A percentile compares a stretch with the other conserved stretches of the same genome.
Conservation (phyloP, 2,888 invertebrate genomes). For the Stictocephala bisonia region DNA sequence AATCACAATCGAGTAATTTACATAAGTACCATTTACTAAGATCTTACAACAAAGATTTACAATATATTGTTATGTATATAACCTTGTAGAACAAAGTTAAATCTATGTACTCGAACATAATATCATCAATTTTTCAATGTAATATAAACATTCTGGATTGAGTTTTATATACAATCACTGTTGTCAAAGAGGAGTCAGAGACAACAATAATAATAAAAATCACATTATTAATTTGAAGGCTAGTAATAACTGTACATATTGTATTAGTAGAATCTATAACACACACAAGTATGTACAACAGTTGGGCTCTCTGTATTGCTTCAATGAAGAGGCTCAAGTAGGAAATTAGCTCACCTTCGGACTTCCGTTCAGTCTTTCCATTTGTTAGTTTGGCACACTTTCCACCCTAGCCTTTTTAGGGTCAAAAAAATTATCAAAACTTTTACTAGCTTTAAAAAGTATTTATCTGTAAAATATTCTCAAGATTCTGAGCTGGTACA, state of each 20-base stretch:
- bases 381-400: slow-evolving; percentile 34
- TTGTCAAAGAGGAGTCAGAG: neutral
- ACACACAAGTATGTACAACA: slow-evolving; percentile 46
- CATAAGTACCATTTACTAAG: slow-evolving; percentile 57
- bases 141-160: slow-evolving; percentile 44
- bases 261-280: slow-evolving; percentile 47
- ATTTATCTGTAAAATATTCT: no score
- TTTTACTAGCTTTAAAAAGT: no score
- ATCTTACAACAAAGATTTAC: slow-evolving; percentile 56
- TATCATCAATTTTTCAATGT: slow-evolving; percentile 38
- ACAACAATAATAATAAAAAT: slow-evolving; percentile 42
- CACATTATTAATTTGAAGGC: slow-evolving; percentile 39
- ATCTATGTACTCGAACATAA: slow-evolving; percentile 37
- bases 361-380: slow-evolving; percentile 38
- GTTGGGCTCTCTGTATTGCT: slow-evolving; percentile 43
- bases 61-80: slow-evolving; percentile 46
- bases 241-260: slow-evolving; percentile 47
- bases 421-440: no score
- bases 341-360: neutral
- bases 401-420: neutral
- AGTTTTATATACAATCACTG: slow-evolving; percentile 44
- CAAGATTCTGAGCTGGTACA: no score
- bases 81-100: slow-evolving; percentile 47
- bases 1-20: no score
- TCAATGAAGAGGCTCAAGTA: neutral